A percentile compares a stretch with the other conserved stretches of the same genome.
These are phyloP conservation scores for Sylvia borin DNA, from an alignment of 2,797 vertebrate genomes.

Conservation along the genomic window DNA sequence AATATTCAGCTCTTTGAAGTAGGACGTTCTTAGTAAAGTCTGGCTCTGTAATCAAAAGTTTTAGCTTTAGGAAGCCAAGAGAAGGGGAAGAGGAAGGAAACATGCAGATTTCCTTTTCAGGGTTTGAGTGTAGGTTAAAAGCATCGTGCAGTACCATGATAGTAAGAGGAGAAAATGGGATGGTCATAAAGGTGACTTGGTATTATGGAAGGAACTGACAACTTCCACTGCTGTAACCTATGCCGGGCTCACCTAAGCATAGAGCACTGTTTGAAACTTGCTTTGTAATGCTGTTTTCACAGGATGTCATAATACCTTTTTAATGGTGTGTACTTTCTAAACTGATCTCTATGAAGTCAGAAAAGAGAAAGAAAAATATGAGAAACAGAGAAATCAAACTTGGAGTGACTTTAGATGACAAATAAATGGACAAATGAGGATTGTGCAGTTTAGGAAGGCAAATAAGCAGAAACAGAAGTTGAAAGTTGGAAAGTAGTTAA, in stretches of 20 bases:
- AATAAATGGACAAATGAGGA: background rate
- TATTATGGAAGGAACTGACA: background rate
- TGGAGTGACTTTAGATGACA: background rate
- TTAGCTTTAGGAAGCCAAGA: background rate
- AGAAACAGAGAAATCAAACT: background rate
- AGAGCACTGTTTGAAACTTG: background rate
- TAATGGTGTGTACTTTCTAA: background rate
- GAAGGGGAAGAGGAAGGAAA: background rate
- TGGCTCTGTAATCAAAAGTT: slow-evolving; percentile 19
- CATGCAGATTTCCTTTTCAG: background rate
- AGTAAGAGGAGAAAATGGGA: background rate
- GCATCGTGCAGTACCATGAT: background rate
- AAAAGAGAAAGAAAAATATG: background rate
- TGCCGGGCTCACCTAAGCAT: background rate
- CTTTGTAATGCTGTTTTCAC: background rate
- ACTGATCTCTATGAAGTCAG: background rate
- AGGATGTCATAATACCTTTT: background rate
- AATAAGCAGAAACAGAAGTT: background rate
- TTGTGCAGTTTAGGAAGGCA: background rate
- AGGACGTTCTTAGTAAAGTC: background rate
- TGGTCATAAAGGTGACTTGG: background rate
- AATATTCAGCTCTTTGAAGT: slow-evolving; percentile 22
- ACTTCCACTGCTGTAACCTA: background rate
- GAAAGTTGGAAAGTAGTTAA: background rate
- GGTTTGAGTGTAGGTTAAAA: background rate